These are phyloP conservation scores for Zaprionus africanus DNA, from an alignment of 1,140 invertebrate genomes.

Conservation along the genomic window DNA sequence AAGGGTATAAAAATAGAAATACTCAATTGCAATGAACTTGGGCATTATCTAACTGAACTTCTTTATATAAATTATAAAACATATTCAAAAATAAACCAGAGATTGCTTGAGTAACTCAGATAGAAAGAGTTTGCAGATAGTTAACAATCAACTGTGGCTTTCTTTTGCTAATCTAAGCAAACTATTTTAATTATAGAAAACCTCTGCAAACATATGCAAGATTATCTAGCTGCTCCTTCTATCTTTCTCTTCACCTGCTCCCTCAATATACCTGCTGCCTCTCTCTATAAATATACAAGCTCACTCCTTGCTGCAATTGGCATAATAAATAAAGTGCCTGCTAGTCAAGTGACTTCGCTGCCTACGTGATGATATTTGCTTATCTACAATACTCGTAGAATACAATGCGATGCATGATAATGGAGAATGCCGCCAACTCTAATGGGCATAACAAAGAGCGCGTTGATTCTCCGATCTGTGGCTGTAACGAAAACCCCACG, in stretches of 20 bases:
- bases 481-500: not conserved
- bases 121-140: too few relatives aligned
- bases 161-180: too few relatives aligned
- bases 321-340: slow-evolving; percentile 6
- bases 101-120: too few relatives aligned
- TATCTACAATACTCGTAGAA: not conserved
- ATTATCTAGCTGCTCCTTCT: not conserved
- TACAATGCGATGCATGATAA: slow-evolving; percentile 3
- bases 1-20: too few relatives aligned
- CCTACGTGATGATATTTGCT: slow-evolving; percentile 24
- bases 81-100: too few relatives aligned
- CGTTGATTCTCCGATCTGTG: slow-evolving; percentile 7
- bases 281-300: not conserved
- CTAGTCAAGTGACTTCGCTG: not conserved
- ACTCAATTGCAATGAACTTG: too few relatives aligned
- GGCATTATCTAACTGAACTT: too few relatives aligned
- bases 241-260: not conserved
- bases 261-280: not conserved
- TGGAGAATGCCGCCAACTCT: slow-evolving; percentile 7
- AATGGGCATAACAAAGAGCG: slow-evolving; percentile 14
- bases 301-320: slow-evolving; percentile 2
- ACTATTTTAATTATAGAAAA: not conserved
- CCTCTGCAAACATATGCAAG: not conserved
- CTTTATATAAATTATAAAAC: too few relatives aligned
- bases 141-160: too few relatives aligned